Base-by-base conservation (phyloP, 2,113 vertebrate genomes). In the Phycodurus eques region DNA sequence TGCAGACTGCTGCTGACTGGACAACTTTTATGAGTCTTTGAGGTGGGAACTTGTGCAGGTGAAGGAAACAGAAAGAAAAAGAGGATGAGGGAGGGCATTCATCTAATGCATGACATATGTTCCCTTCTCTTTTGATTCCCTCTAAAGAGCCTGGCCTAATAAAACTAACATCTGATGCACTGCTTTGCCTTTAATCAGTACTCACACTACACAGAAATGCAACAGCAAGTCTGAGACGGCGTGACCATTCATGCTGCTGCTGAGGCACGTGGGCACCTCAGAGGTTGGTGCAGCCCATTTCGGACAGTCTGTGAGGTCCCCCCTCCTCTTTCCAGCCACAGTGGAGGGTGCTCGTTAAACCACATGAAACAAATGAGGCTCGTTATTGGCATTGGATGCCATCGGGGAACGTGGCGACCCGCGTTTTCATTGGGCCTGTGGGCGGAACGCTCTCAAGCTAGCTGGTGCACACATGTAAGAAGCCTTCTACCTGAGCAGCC, bases 91-190 rank as follows among this genome's bases (percentile, higher is more conserved):
- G 22, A 22, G 71, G 68, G 64, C 74, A 66, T 78, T 80, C 88
- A 85, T 91, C 85, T 88, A 91, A 91, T 87, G 81, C 75, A 70
- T 89, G 89, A 89, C 91, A 93, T 91, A 88, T 92, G 92, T 90
- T 93, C 84, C 82, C 91, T 93, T 91, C 86, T 90, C 31, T 92
- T 92, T 88, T 85, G 85, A 92, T 82, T 87, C 83, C 81, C 83
- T 86, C 83, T 88, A 86, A 90, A 88, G 83, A 88, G 85, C 76
- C 80, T 77, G 10, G 76, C 81, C 85, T 91, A 91, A 92, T 93
- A 92, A 92, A 93, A 93, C 85, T 80, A 89, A 86, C 90, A 92
- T 92, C 87, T 91, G 89, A 93, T 92, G 85, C 85, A 90, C 80
- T 85, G 72, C 76, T 88, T 81, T 42, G 74, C 87, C 83, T 88